These are phyloP conservation scores for Amphilophus citrinellus DNA, from an alignment of 2,113 vertebrate species.

Conservation along the genomic window DNA sequence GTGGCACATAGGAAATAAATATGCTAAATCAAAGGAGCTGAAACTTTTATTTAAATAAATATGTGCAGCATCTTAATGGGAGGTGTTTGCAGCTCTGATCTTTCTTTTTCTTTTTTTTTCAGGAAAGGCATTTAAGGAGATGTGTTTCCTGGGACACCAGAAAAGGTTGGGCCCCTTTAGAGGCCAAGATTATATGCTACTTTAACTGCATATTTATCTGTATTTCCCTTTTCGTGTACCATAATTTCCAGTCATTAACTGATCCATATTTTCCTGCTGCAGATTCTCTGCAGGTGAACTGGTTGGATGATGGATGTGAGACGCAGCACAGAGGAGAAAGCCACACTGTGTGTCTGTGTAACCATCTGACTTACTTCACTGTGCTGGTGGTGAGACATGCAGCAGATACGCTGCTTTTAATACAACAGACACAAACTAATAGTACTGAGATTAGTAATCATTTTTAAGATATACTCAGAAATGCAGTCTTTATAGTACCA, in stretches of 20 bases:
- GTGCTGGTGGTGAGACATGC: conserved; percentile 79
- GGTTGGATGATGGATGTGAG: conserved; percentile 72
- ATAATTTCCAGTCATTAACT: fast-evolving
- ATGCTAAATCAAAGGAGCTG: background rate
- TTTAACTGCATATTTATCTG: background rate
- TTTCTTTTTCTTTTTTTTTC: conserved; percentile 24
- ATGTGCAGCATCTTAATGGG: background rate
- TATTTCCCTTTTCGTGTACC: background rate
- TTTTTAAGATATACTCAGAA: background rate
- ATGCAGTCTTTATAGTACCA: background rate
- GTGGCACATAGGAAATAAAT: background rate
- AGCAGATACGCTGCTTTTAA: background rate
- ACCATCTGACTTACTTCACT: conserved; percentile 83
- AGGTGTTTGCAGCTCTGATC: background rate
- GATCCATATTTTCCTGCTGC: background rate
- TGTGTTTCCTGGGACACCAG: conserved; percentile 83
- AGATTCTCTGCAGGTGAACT: conserved; percentile 73
- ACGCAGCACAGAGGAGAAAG: conserved; percentile 12
- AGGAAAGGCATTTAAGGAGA: conserved; percentile 59
- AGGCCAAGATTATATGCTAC: background rate
- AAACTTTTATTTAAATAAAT: background rate
- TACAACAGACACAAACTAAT: background rate
- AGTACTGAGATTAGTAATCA: background rate
- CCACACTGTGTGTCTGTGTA: conserved; percentile 76
- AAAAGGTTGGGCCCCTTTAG: conserved; percentile 61